Evolutionary conservation across 2,797 vertebrate genomes (phyloP).

Genomic region (Pangasius djambal): DNA sequence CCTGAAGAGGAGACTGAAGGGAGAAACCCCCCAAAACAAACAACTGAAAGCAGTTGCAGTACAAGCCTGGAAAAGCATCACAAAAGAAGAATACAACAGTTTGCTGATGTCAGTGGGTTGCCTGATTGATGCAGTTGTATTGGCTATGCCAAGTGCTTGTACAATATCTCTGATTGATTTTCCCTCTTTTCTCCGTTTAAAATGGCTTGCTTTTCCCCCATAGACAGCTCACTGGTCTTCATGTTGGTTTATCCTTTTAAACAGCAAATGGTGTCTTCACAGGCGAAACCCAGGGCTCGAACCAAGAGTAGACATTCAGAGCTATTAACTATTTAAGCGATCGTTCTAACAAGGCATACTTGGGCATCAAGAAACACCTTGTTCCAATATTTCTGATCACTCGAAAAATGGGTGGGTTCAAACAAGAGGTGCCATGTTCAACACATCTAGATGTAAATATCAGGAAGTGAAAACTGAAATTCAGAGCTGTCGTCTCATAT

Average conservation of each 20-base stretch:
- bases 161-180: not conserved
- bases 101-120: not conserved
- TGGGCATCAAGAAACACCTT: not conserved
- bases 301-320: not conserved
- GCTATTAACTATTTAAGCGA: not conserved
- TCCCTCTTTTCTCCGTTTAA: not conserved
- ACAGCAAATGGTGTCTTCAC: not conserved
- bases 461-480: not conserved
- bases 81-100: not conserved
- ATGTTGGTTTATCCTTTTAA: not conserved
- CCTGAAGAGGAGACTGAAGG: not conserved
- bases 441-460: not conserved
- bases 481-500: not conserved
- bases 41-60: not conserved
- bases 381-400: not conserved
- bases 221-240: not conserved
- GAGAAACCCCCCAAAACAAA: not conserved
- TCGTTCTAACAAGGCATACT: not conserved
- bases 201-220: not conserved
- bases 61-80: not conserved
- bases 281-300: not conserved
- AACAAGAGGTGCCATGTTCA: not conserved
- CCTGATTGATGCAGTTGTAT: not conserved
- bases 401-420: not conserved
- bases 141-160: not conserved